Evolutionary conservation across 1,140 invertebrate genomes (phyloP).

Genomic region (Antheraea mylitta): DNA sequence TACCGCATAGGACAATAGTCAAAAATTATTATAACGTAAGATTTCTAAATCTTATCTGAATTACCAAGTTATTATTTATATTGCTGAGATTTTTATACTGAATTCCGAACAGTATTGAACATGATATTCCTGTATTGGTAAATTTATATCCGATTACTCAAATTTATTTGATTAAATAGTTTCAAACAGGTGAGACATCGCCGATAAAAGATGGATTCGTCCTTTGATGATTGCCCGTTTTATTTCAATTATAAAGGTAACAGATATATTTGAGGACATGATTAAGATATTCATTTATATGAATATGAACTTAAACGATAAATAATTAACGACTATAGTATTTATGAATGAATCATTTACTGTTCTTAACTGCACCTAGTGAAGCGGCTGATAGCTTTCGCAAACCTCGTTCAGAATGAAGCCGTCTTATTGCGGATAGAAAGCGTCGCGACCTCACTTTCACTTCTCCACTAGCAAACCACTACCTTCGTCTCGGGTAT

Average conservation of each 20-base stretch:
- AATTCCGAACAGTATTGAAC: no score
- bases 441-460: slow-evolving; percentile 73
- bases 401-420: slow-evolving; percentile 33
- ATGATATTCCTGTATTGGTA: no score
- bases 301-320: no score
- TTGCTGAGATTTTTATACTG: no score
- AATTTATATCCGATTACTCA: no score
- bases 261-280: not conserved
- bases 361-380: not conserved
- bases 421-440: slow-evolving; percentile 52
- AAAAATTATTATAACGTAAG: no score
- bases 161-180: not conserved
- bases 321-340: not conserved
- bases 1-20: no score
- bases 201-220: not conserved
- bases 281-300: no score
- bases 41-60: no score
- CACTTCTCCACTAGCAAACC: slow-evolving; percentile 40
- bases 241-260: not conserved
- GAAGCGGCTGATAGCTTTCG: slow-evolving; percentile 41
- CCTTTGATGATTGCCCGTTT: not conserved
- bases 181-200: not conserved
- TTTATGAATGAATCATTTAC: not conserved
- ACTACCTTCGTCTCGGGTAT: slow-evolving; percentile 6
- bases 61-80: no score